These are phyloP conservation scores for Phasianus colchicus DNA, from an alignment of 2,113 vertebrate genomes.

Conservation along the genomic window DNA sequence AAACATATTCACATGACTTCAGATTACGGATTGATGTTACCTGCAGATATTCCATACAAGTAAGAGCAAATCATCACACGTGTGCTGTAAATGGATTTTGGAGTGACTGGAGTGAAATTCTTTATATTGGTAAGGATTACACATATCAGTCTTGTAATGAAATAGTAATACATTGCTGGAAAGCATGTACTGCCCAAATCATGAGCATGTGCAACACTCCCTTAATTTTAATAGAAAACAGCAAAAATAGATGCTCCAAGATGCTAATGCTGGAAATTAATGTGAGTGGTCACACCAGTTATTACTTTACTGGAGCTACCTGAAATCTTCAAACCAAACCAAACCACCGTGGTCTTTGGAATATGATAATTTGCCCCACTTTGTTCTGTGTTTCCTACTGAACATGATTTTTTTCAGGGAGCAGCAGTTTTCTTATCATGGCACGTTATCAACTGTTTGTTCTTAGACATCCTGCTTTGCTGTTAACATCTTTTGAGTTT, in stretches of 20 bases:
- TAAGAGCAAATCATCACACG: conserved; percentile 57
- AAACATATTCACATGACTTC: neutral
- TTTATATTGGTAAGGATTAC: conserved; percentile 60
- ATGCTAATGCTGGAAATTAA: neutral
- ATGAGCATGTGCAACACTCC: fast-evolving
- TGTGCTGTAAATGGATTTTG: neutral
- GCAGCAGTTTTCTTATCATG: conserved; percentile 54
- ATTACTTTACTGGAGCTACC: neutral
- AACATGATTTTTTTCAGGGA: neutral
- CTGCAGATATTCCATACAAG: conserved; percentile 42
- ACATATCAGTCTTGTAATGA: neutral
- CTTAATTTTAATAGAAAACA: neutral
- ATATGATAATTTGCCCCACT: neutral
- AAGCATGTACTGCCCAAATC: neutral
- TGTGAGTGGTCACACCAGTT: neutral
- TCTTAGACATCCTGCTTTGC: conserved; percentile 7
- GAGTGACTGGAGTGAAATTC: conserved; percentile 72
- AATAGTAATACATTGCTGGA: neutral
- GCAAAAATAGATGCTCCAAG: neutral
- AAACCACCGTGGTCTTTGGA: neutral
- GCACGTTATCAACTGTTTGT: conserved; percentile 40
- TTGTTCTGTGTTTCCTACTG: neutral
- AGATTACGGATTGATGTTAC: neutral
- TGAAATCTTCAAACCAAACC: neutral
- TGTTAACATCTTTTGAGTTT: conserved; percentile 67